Evolutionary conservation across 92 coral and sea anemone genomes (phyloP), one percentile per base, ranked within the genome.

Genomic region (Porites rus): DNA sequence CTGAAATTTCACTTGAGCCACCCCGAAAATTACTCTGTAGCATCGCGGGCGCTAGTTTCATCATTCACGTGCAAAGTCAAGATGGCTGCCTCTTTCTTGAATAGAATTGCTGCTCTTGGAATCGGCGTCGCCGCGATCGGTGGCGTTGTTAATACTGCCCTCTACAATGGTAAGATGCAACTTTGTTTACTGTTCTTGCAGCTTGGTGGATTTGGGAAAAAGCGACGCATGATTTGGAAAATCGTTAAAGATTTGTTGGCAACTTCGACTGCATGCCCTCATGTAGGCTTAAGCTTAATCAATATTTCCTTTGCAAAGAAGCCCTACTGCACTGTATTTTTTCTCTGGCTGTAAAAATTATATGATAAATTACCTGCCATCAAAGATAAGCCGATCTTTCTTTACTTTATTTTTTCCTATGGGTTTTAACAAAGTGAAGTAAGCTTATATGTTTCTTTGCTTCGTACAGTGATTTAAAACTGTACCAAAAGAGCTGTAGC

Each of bases 41-140:
- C 25, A 75, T 62, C 87, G 87, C 91, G 74, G 91, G 87, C 86
- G 78, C 91, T 31, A 14, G 84, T 74, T 86, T 83, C 91, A 56
- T 83, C 95, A 87, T 91, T 83, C 93, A 93, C 94, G 93, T 88
- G 51, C 74, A 69, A 81, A 85, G 74, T 80, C 95, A 95, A 95
- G 84, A 97, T 97, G 99, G 99, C 99, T 74, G 97, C 99, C 50
- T 92, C 90, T 51, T 94, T 97, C 88, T 85, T 97, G 71, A 97
- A 95, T 84, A 92, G 54, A 77, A 13, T 97, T 50, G 99, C 98
- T 51, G 91, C 89, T 18, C 81, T 97, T 51, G 99, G 99, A 84
- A 74, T 95, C 51, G 99, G 99, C 24, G 91, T 91, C 63, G 99
- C 99, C 67, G 97, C 93, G n/a, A 92, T 93, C 61, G 99, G 99